These are phyloP conservation scores for Microcebus murinus DNA, from an alignment of 2,113 vertebrate genomes.

Conservation along the genomic window DNA sequence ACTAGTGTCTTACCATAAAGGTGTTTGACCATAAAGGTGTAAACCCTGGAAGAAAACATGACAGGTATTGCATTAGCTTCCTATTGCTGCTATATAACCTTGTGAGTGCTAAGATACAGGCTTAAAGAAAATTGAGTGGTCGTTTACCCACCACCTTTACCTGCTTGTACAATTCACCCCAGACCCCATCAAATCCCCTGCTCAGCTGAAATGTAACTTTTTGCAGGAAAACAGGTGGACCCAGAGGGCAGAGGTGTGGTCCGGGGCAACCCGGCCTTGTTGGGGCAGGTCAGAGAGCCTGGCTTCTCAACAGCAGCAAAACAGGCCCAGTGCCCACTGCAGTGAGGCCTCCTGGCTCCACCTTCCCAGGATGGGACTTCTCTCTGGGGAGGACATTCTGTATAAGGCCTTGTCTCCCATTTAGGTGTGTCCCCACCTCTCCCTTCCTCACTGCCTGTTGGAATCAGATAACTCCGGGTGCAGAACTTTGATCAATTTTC, in stretches of 20 bases:
- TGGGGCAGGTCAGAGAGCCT: background rate
- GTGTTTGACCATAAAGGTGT: background rate
- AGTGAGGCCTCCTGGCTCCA: background rate
- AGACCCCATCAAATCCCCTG: background rate
- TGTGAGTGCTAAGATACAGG: background rate
- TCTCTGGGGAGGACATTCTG: background rate
- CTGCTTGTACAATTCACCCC: background rate
- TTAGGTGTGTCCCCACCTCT: background rate
- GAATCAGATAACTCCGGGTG: background rate
- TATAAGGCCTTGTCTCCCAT: background rate
- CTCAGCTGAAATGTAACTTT: background rate
- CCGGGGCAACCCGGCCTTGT: too few species aligned
- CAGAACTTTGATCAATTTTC: background rate
- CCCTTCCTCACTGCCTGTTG: background rate
- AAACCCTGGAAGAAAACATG: background rate
- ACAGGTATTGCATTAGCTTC: background rate
- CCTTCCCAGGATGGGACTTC: background rate
- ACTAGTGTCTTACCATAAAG: background rate
- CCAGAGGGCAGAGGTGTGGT: too few species aligned
- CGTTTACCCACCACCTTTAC: background rate
- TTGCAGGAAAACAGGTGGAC: too few species aligned
- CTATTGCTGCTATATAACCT: background rate
- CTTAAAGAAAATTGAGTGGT: background rate
- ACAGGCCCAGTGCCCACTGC: background rate
- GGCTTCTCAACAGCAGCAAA: too few species aligned